A percentile compares a stretch with the other conserved stretches of the same genome.
phyloP scores from a whole-genome alignment of 2,797 vertebrate species.

The Prunella strophiata region DNA sequence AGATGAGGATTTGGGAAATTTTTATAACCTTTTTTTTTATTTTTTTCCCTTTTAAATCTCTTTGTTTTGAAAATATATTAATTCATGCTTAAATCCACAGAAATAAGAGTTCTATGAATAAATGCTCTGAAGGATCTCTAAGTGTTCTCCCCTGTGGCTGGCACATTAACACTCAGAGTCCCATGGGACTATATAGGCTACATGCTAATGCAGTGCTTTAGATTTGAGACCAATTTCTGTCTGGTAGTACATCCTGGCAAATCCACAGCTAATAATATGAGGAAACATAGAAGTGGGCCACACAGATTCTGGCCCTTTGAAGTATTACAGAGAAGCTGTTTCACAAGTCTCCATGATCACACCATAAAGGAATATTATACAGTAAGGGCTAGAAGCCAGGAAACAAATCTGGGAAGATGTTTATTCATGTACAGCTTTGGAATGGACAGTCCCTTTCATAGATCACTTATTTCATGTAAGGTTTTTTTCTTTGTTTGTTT shows the following conservation, averaged over 20 bases:
- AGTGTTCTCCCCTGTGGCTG: not conserved
- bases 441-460: not conserved
- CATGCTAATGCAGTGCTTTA: not conserved
- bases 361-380: not conserved
- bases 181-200: not conserved
- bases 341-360: not conserved
- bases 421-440: not conserved
- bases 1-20: not conserved
- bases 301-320: not conserved
- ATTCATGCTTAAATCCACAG: not conserved
- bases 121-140: not conserved
- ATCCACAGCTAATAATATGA: not conserved
- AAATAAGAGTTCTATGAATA: not conserved
- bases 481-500: not conserved
- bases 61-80: not conserved
- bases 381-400: not conserved
- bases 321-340: not conserved
- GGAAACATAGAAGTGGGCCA: not conserved
- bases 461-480: not conserved
- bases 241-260: not conserved
- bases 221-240: not conserved
- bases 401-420: not conserved
- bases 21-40: not conserved
- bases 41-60: not conserved
- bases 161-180: not conserved